Base-by-base conservation (phyloP, 2,797 vertebrate genomes). In the Syndactyla subalaris region DNA sequence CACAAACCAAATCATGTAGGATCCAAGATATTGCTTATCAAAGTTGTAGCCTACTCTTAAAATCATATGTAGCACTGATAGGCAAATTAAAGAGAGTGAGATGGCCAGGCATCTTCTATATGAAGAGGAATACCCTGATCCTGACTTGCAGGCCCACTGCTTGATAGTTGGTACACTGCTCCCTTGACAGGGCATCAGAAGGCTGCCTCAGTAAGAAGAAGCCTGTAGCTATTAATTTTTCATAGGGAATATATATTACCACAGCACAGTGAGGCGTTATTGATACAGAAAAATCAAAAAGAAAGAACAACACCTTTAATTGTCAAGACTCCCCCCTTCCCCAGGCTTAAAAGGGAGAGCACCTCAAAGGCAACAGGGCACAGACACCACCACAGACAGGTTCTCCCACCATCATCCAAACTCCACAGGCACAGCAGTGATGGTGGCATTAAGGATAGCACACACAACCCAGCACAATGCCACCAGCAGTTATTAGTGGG, bases 221-320 rank as follows among this genome's bases (percentile, higher is more conserved):
- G 63, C 66, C 81, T 24, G 52, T 13, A 82, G 76, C 70, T 79
- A 75, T 86, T 88, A 70, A 75, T 79, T 93, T 96, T 93, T 92
- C 78, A 92, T 14, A 38, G 43, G 51, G 20, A 89, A 36, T 43
- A 71, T 0, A 0, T 39, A 79, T 26, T 9, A 1, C 70, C 1
- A 1, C 78, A 74, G 68, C 54, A 85, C 21, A 27, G 1, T 4
- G 26, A 89, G 36, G 20, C 93, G 34, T 65, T 92, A 93, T 26
- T 16, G 63, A 89, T 93, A 82, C 81, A 46, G 38, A 95, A 57
- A 76, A 89, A 89, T 66, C 57, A 78, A 92, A 95, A 92, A 89
- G 45, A 43, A 62, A 66, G 16, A 16, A 14, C 10, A 68, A 39
- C 27, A 49, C 54, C 67, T 92, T 93, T 65, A 91, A 95, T 81